Evolutionary conservation across 2,888 invertebrate genomes (phyloP), one percentile per base, ranked within the genome.

Genomic region (Orthosia cruda): DNA sequence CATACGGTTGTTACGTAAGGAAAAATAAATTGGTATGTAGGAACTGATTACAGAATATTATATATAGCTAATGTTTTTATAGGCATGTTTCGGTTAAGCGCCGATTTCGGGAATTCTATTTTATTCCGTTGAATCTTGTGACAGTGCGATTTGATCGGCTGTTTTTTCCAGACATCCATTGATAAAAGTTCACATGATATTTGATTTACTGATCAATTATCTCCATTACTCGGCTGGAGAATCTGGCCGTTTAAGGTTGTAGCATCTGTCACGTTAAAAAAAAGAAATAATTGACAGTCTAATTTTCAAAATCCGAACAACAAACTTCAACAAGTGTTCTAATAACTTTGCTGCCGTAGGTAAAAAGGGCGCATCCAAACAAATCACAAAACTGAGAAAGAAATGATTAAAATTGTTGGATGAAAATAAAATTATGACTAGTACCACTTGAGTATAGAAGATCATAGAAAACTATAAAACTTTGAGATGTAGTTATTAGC

Each of bases 21-120:
- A 71, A 78, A 77, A 54, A 64, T 47, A 52, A 45, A 58, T 59
- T 71, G 5, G 5, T 15, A 18, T 49, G 16, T 54, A 47, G 20
- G 52, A 57, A 77, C 49, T 50, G n/a, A n/a, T 58, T 59, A n/a
- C 15, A 47, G 23, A 12, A 12, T n/a, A n/a, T n/a, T n/a, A n/a
- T n/a, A n/a, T n/a, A 32, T 72, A 40, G 12, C 20, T 18, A 50
- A 65, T 73, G n/a, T 13, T 23, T 40, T 54, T 40, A 32, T 32
- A 32, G 32, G 32, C 16, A n/a, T 45, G 2, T 58, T 50, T 75
- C 4, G 45, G 40, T 40, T 20, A 67, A 23, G 2, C 1, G 1
- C 13, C 47, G 12, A 7, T 5, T 54, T 49, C 13, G 40, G 13
- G 47, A 16, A 52, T 55, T 32, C 26, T 45, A 15, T 26, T 26